phyloP scores from a whole-genome alignment of 2,797 vertebrate species.

The Micromesistius poutassou region DNA sequence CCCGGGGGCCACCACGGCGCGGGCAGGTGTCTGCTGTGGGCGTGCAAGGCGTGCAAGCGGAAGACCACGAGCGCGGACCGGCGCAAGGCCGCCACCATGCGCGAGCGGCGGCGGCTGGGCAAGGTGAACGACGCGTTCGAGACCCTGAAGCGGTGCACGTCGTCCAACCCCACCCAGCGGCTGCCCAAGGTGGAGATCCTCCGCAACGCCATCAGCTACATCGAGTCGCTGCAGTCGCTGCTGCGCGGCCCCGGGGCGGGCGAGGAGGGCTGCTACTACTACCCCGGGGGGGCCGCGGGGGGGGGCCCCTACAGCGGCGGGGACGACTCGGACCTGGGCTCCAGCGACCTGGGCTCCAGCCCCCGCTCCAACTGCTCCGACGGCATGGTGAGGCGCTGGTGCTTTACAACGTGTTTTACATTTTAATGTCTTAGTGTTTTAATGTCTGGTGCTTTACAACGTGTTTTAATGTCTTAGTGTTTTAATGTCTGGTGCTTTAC shows the following conservation, averaged over 20 bases:
- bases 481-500: too few species aligned
- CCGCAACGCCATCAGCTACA: conserved; percentile 96
- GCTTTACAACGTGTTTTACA: too few species aligned
- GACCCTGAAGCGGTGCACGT: conserved; percentile 93
- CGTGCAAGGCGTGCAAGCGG: conserved; percentile 95
- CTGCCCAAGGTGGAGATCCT: conserved; percentile 98
- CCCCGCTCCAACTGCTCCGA: conserved; percentile 96
- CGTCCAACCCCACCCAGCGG: conserved; percentile 91
- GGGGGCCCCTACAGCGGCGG: conserved; percentile 93
- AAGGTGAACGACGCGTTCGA: conserved; percentile 98
- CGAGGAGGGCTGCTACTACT: conserved; percentile 67
- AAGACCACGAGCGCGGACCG: conserved; percentile 95
- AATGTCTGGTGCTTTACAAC: too few species aligned
- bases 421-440: too few species aligned
- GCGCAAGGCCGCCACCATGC: conserved; percentile 92
- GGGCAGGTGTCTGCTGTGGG: conserved; percentile 93
- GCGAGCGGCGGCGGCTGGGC: conserved; percentile 89
- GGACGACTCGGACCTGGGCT: conserved; percentile 82
- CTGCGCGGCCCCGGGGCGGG: conserved; percentile 72
- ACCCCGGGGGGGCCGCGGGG: conserved; percentile 75
- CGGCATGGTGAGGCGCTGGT: conserved; percentile 90
- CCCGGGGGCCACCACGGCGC: conserved; percentile 87
- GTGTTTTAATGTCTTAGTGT: too few species aligned
- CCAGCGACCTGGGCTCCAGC: conserved; percentile 89
- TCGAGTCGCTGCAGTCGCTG: conserved; percentile 91